A percentile compares a stretch with the other conserved stretches of the same genome.
phyloP scores from a whole-genome alignment of 2,888 invertebrate species.

The Folsomia candida region DNA sequence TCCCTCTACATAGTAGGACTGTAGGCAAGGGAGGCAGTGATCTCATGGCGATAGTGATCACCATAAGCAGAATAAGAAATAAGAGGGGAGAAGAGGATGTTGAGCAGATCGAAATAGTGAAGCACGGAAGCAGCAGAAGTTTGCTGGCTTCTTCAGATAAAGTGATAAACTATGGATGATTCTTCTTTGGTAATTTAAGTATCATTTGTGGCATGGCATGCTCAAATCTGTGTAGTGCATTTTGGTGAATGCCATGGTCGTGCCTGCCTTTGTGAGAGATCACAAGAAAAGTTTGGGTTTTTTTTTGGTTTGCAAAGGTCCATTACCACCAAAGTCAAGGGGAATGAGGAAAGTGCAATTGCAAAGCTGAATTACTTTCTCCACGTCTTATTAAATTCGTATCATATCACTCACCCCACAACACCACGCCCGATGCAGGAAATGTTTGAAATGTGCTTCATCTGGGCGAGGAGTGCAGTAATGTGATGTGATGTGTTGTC shows the following conservation, averaged over 20 bases:
- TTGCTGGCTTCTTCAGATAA: neutral
- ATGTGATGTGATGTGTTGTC: neutral
- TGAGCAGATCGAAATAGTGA: no score
- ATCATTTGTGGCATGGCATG: neutral
- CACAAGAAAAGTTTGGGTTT: neutral
- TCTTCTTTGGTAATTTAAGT: conserved; percentile 15
- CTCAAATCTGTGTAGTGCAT: no score
- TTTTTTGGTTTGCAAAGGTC: neutral
- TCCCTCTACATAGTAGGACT: neutral
- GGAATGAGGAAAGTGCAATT: neutral
- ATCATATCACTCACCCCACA: neutral
- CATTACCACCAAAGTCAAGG: neutral
- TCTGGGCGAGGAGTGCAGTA: neutral
- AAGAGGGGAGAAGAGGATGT: neutral
- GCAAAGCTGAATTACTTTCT: neutral
- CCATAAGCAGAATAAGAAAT: neutral
- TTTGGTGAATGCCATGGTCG: neutral
- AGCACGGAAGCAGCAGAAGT: no score
- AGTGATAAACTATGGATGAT: conserved; percentile 15
- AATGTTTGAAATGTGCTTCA: neutral
- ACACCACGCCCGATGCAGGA: neutral
- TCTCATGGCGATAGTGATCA: neutral
- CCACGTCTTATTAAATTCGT: neutral
- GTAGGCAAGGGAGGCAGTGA: neutral
- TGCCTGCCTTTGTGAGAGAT: neutral